phyloP scores from a whole-genome alignment of 2,888 invertebrate genomes.

The Erebia ligea region DNA sequence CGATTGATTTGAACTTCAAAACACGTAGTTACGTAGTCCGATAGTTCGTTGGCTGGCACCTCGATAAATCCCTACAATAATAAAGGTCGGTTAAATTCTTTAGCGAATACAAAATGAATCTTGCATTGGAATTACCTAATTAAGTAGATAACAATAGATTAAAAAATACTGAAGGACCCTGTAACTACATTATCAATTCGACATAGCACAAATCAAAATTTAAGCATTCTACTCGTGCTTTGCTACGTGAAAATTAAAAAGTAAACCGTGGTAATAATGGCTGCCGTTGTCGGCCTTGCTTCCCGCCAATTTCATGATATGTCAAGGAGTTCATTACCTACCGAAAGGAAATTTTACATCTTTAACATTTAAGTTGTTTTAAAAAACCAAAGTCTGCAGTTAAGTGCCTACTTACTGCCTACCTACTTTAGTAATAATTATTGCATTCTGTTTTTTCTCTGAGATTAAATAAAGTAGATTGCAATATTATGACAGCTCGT shows the following conservation, averaged over 20 bases:
- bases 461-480: constrained; percentile 5
- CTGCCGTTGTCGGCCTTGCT: constrained; percentile 5
- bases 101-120: too few species aligned
- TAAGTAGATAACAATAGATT: too few species aligned
- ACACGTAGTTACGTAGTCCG: too few species aligned
- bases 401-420: neutral
- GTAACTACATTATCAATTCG: neutral
- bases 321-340: constrained; percentile 18
- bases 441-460: constrained; percentile 2
- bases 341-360: constrained; percentile 2
- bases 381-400: neutral
- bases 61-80: too few species aligned
- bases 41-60: too few species aligned
- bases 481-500: constrained; percentile 17
- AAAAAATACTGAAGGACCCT: too few species aligned
- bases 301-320: constrained; percentile 16
- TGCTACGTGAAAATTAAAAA: constrained; percentile 7
- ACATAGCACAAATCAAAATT: neutral
- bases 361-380: constrained; percentile 10
- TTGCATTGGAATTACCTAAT: too few species aligned
- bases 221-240: neutral
- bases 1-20: too few species aligned
- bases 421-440: neutral
- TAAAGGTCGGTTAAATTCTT: too few species aligned
- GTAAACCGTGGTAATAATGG: constrained; percentile 10